phyloP scores from a whole-genome alignment of 2,113 vertebrate species.

The Ceratotherium simum region DNA sequence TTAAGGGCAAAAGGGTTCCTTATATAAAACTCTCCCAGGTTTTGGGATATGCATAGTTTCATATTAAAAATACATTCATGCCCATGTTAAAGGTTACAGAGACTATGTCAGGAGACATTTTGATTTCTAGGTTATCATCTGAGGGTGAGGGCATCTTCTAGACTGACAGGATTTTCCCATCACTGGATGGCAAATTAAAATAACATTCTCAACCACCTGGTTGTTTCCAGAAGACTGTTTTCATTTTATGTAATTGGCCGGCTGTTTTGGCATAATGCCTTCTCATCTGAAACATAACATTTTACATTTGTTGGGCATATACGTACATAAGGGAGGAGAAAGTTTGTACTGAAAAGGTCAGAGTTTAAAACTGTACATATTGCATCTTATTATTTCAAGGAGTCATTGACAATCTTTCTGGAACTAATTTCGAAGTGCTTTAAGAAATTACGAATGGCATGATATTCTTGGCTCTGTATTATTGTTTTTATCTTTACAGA shows the following conservation, averaged over 20 bases:
- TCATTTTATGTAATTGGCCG: neutral
- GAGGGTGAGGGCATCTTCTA: neutral
- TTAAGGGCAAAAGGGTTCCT: neutral
- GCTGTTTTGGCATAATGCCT: neutral
- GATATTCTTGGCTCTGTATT: neutral
- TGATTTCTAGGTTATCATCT: neutral
- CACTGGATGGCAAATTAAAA: neutral
- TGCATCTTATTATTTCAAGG: neutral
- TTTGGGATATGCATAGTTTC: neutral
- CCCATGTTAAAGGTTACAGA: neutral
- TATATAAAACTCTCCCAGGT: neutral
- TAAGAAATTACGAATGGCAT: constrained; percentile 2
- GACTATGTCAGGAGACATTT: neutral
- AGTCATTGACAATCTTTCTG: constrained; percentile 39
- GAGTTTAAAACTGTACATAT: neutral
- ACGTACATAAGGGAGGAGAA: neutral
- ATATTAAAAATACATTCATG: neutral
- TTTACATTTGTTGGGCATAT: neutral
- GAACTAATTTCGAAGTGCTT: constrained; percentile 61
- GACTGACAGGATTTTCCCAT: neutral
- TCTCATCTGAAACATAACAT: neutral
- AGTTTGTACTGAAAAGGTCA: neutral
- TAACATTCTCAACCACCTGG: neutral
- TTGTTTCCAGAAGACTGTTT: neutral
- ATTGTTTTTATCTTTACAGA: constrained; percentile 68